Evolutionary conservation across 2,888 invertebrate genomes (phyloP).

Genomic region (Agriopis marginaria): DNA sequence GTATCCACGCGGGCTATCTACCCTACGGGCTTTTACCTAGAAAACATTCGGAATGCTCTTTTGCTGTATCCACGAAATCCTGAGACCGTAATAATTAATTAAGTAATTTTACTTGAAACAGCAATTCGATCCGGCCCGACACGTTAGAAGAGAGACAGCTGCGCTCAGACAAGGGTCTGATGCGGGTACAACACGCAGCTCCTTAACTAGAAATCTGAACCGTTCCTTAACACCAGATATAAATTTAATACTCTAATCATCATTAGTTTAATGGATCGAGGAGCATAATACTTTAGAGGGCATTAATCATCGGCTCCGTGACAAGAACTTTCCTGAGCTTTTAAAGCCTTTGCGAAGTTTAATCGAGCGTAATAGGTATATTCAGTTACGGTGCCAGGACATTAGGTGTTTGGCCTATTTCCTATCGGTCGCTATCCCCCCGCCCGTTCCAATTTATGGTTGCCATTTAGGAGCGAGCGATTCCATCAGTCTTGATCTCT

Average conservation of each 20-base stretch:
- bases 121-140: slow-evolving; percentile 25
- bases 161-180: slow-evolving; percentile 63
- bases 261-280: slow-evolving; percentile 34
- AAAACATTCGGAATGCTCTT: slow-evolving; percentile 14
- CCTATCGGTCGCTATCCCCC: slow-evolving; percentile 26
- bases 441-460: slow-evolving; percentile 28
- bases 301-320: slow-evolving; percentile 39
- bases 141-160: slow-evolving; percentile 43
- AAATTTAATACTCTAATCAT: slow-evolving; percentile 31
- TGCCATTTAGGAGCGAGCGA: slow-evolving; percentile 22
- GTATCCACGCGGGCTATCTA: background rate
- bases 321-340: slow-evolving; percentile 27
- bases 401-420: slow-evolving; percentile 33
- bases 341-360: slow-evolving; percentile 33
- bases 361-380: slow-evolving; percentile 17
- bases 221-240: slow-evolving; percentile 24
- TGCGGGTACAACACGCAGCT: slow-evolving; percentile 48
- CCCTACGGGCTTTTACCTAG: background rate
- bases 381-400: slow-evolving; percentile 27
- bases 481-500: slow-evolving; percentile 37
- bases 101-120: slow-evolving; percentile 29
- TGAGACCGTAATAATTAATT: slow-evolving; percentile 35
- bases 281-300: slow-evolving; percentile 25
- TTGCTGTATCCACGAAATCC: slow-evolving; percentile 17
- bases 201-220: slow-evolving; percentile 24